A percentile compares a stretch with the other conserved stretches of the same genome.
phyloP scores from a whole-genome alignment of 1,140 invertebrate genomes.

The Drosophila erecta region DNA sequence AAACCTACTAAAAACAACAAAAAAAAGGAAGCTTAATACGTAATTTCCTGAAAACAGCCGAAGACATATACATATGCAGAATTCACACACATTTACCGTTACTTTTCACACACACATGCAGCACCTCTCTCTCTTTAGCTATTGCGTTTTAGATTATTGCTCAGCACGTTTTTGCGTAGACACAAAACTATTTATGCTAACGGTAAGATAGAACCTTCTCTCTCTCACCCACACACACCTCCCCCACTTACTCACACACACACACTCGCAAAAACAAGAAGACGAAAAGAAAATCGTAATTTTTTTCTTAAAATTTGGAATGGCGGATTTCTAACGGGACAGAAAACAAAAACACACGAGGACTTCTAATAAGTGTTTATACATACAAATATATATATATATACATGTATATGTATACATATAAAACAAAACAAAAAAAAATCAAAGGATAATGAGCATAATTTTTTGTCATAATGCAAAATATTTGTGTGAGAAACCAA shows the following conservation, averaged over 20 bases:
- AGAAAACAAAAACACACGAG: slow-evolving; percentile 56
- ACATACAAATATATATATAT: slow-evolving; percentile 66
- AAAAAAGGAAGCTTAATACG: slow-evolving; percentile 59
- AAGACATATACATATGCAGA: slow-evolving; percentile 18
- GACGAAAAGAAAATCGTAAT: slow-evolving; percentile 20
- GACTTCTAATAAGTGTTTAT: slow-evolving; percentile 80
- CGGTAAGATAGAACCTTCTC: slow-evolving; percentile 41
- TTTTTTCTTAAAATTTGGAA: slow-evolving; percentile 45
- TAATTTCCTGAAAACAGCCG: slow-evolving; percentile 64
- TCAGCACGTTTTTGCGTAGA: slow-evolving; percentile 69
- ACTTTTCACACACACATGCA: slow-evolving; percentile 55
- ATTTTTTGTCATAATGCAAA: slow-evolving; percentile 77
- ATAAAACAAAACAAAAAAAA: slow-evolving; percentile 17
- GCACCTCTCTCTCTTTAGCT: slow-evolving; percentile 53
- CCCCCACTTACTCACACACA: slow-evolving; percentile 12
- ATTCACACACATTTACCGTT: slow-evolving; percentile 45
- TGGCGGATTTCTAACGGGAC: slow-evolving; percentile 24
- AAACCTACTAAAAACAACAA: slow-evolving; percentile 43
- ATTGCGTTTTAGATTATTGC: slow-evolving; percentile 68
- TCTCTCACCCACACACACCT: slow-evolving; percentile 12
- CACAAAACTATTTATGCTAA: slow-evolving; percentile 68
- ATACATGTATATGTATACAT: slow-evolving; percentile 25
- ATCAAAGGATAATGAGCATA: slow-evolving; percentile 56
- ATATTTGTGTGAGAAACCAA: slow-evolving; percentile 67
- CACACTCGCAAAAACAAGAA: slow-evolving; percentile 18